phyloP scores from a whole-genome alignment of 2,797 vertebrate species.

The Siniperca obscura region DNA sequence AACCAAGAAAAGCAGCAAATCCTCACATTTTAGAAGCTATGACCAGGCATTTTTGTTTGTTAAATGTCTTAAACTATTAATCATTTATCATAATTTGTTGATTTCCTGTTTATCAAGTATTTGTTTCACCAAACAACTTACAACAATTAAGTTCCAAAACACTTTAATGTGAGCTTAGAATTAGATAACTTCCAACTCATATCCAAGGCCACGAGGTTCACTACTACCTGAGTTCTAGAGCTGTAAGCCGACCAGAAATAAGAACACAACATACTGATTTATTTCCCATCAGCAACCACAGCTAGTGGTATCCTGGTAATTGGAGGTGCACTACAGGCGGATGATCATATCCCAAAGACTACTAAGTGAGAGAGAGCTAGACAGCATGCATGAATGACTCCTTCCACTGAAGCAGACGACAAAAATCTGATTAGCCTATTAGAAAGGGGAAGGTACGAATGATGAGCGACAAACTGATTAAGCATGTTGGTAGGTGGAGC shows the following conservation, averaged over 20 bases:
- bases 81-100: neutral
- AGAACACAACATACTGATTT: constrained; percentile 16
- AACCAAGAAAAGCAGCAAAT: neutral
- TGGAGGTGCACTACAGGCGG: constrained; percentile 7
- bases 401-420: constrained; percentile 1
- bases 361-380: constrained; percentile 1
- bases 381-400: neutral
- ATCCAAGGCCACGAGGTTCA: neutral
- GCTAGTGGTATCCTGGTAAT: constrained; percentile 5
- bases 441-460: constrained; percentile 13
- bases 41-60: neutral
- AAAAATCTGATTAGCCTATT: constrained; percentile 26
- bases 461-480: constrained; percentile 17
- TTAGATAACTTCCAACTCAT: neutral
- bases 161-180: neutral
- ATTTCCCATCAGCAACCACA: neutral
- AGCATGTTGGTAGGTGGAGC: neutral
- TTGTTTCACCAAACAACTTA: neutral
- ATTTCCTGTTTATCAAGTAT: neutral
- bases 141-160: neutral
- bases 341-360: constrained; percentile 15
- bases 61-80: neutral
- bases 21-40: neutral
- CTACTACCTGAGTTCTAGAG: neutral
- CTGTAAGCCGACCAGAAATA: neutral